Percentiles rank a stretch among this genome's conserved stretches.
phyloP scores from a whole-genome alignment of 2,113 vertebrate genomes.

The Dryoscopus gambensis region DNA sequence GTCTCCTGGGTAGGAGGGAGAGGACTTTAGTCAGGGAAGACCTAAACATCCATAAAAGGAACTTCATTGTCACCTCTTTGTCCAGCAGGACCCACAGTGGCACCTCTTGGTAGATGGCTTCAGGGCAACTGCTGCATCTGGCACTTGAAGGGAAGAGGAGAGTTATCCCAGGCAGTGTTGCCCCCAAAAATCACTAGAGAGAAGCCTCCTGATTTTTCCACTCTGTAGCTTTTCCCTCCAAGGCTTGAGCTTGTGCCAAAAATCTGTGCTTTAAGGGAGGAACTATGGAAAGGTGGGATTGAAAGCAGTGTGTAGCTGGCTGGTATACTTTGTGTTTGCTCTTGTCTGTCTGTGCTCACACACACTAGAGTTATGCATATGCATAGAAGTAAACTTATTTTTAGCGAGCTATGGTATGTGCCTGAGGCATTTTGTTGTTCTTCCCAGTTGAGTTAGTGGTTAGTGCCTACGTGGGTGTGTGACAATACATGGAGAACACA shows the following conservation, averaged over 20 bases:
- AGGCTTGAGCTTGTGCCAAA: not conserved
- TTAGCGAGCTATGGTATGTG: slow-evolving; percentile 13
- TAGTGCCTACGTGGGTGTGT: not conserved
- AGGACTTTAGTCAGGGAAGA: not conserved
- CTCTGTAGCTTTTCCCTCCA: not conserved
- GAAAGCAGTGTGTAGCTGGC: not conserved
- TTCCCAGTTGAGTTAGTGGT: not conserved
- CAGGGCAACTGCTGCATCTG: not conserved
- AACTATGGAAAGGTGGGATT: not conserved
- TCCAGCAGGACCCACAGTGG: not conserved
- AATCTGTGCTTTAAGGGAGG: not conserved
- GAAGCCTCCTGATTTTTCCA: not conserved
- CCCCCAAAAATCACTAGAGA: not conserved
- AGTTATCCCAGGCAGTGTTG: not conserved
- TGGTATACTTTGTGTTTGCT: not conserved
- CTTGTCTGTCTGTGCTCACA: not conserved
- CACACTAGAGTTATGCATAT: not conserved
- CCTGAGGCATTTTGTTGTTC: slow-evolving; percentile 14
- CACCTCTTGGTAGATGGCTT: not conserved
- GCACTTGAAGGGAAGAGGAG: not conserved
- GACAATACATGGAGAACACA: not conserved
- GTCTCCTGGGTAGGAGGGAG: not conserved
- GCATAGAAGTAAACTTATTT: slow-evolving; percentile 2
- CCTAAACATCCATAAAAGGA: not conserved
- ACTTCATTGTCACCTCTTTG: not conserved